These are phyloP conservation scores for Pachyramphus minor DNA, from an alignment of 2,113 vertebrate species.

Conservation along the genomic window DNA sequence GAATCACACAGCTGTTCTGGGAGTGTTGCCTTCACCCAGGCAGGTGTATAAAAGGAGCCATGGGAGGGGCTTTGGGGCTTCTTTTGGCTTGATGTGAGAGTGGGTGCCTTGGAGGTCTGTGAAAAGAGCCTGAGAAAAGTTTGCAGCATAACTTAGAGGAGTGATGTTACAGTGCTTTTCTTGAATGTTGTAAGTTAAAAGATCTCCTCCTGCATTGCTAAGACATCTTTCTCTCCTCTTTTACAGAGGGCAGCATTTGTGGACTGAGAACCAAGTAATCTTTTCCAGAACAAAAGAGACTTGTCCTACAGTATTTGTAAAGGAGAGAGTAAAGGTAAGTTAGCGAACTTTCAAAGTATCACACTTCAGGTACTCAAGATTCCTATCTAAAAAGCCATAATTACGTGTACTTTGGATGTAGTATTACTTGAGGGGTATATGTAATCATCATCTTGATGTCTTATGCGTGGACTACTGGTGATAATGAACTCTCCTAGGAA, in stretches of 20 bases:
- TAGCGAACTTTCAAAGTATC: neutral
- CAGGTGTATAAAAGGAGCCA: too few relatives aligned
- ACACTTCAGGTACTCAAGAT: neutral
- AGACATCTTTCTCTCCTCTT: accelerated
- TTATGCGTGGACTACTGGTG: neutral
- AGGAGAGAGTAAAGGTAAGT: neutral
- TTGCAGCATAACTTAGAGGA: accelerated
- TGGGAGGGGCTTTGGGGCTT: accelerated
- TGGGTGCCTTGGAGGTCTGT: too few relatives aligned
- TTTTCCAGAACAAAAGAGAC: neutral
- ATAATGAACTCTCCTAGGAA: neutral
- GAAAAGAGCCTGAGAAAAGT: neutral
- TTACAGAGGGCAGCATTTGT: neutral
- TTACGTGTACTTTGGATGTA: neutral
- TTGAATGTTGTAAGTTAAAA: neutral
- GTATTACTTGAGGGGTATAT: accelerated
- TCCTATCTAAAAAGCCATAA: neutral
- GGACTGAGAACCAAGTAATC: neutral
- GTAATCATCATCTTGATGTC: accelerated
- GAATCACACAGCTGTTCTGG: neutral
- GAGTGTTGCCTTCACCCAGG: neutral
- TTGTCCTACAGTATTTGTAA: neutral
- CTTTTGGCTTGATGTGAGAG: neutral
- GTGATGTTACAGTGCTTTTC: accelerated
- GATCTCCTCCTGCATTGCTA: accelerated